Conservation (phyloP, 2,797 vertebrate genomes). For the Hypotaenidia philippensis region DNA sequence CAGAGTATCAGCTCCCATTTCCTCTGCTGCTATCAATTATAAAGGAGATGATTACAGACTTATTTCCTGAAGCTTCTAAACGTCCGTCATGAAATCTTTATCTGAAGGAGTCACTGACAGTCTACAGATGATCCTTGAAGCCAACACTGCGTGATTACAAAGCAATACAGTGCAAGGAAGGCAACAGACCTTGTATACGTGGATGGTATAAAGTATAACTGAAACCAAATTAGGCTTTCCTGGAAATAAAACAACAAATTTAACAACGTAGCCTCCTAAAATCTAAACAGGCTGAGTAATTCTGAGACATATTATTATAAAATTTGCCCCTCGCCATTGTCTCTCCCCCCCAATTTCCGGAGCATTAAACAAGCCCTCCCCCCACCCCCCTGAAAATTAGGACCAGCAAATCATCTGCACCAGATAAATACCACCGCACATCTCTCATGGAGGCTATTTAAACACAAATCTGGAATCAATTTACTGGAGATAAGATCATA, state of each 20-base stretch:
- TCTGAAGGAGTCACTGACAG: background rate
- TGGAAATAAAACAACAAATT: slow-evolving; percentile 20
- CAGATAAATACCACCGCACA: background rate
- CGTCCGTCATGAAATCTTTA: background rate
- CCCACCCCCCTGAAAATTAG: background rate
- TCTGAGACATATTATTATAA: background rate
- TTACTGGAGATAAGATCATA: background rate
- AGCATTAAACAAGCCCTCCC: background rate
- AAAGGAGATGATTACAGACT: background rate
- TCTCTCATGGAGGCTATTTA: background rate
- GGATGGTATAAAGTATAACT: background rate
- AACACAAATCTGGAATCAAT: slow-evolving; percentile 8
- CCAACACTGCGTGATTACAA: background rate
- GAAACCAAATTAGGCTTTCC: slow-evolving; percentile 28
- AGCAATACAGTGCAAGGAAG: background rate
- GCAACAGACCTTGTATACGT: background rate
- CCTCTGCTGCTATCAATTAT: background rate
- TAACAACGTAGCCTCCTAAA: background rate
- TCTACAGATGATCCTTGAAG: background rate
- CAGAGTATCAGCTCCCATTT: background rate
- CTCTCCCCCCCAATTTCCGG: background rate
- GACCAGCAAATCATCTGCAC: background rate
- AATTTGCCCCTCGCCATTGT: background rate
- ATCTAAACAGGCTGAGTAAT: background rate
- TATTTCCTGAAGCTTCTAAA: slow-evolving; percentile 16